Conservation (phyloP, 2,113 vertebrate genomes). For the Psephotus haematonotus region DNA sequence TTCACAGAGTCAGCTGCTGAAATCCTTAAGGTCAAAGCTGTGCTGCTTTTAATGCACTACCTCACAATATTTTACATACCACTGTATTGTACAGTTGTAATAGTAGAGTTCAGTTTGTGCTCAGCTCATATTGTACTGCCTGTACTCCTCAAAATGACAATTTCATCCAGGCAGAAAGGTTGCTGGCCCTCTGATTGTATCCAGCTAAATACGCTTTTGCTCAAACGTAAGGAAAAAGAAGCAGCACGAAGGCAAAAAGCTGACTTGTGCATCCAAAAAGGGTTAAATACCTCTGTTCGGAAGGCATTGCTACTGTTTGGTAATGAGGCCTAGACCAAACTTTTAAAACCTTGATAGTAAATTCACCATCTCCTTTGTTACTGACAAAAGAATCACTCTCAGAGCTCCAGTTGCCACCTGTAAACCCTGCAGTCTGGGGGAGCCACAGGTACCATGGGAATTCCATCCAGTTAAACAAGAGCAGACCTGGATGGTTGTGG, state of each 20-base stretch:
- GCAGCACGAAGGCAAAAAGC: neutral
- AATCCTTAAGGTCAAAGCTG: neutral
- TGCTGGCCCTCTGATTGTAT: neutral
- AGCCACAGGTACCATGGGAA: neutral
- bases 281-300: neutral
- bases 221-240: neutral
- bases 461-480: neutral
- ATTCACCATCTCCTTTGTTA: neutral
- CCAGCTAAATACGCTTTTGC: neutral
- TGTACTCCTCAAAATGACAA: neutral
- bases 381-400: neutral
- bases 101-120: neutral
- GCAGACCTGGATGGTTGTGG: neutral
- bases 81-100: neutral
- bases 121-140: neutral
- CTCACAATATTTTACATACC: neutral
- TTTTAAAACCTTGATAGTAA: neutral
- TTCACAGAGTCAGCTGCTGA: neutral
- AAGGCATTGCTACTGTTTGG: neutral
- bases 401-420: neutral
- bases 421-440: neutral
- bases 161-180: neutral
- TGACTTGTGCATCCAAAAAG: neutral
- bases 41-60: neutral
- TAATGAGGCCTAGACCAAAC: neutral